Base-by-base conservation (phyloP, 2,888 invertebrate genomes). In the Phytoseiulus persimilis region DNA sequence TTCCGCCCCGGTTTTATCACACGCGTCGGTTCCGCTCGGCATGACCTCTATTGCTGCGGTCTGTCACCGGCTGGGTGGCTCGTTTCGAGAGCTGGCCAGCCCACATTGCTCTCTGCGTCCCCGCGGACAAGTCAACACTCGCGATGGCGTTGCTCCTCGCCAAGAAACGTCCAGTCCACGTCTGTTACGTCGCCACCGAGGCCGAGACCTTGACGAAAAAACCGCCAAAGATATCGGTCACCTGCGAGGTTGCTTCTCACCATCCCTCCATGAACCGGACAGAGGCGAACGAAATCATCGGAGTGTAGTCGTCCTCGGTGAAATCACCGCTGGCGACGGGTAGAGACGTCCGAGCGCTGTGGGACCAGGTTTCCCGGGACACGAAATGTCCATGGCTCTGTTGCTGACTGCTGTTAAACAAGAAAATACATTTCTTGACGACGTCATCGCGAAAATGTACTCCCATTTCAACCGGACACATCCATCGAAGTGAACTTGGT, bases 211-310 rank as follows among this genome's bases (percentile, higher is more conserved):
- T 95, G 92, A 95, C 98, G 31, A 96, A 98, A 90, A 95, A 95
- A 91, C 96, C 0, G 98, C 98, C 0, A 98, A 98, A 93, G 95
- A 96, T 92, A 94, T 94, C 93, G 98, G 98, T 0, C 0, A 99
- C 99, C 0, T 99, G 99, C 93, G 99, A 99, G 93, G 99, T 99
- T 0, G 96, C 98, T 92, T 99, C 99, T 0, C 99, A 99, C 93
- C 99, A 99, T 93, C 93, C 99, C 90, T 99, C 99, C 93, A 94
- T 99, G 89, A 96, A 96, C 31, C 95, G 95, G 18, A 95, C 95
- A 90, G 96, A 98, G 92, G 93, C 96, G 39, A 91, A n/a, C 28
- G 9, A 32, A 2, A 93, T 93, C 14, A 94, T 96, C 90, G 97
- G 97, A 0, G 92, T 92, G 0, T 39, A 45, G 39, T 89, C 90